Evolutionary conservation across 2,113 vertebrate species (phyloP).

Genomic region (Eptesicus fuscus): DNA sequence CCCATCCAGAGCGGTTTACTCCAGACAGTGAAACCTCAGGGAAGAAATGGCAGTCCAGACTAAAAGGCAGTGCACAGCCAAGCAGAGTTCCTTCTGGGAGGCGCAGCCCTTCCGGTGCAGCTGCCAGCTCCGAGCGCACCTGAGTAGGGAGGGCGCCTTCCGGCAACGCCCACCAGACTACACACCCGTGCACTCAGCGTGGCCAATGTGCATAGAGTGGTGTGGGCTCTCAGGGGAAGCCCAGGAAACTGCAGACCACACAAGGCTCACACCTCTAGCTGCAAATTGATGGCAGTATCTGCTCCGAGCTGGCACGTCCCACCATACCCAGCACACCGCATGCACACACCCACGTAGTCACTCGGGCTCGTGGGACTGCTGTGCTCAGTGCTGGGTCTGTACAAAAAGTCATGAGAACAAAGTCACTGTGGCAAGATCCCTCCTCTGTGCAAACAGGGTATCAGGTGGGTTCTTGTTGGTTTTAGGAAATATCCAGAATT

Average conservation of each 20-base stretch:
- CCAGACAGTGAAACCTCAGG: background rate
- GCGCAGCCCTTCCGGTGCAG: background rate
- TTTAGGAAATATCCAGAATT: constrained; percentile 61
- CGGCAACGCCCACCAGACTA: background rate
- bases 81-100: background rate
- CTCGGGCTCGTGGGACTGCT: background rate
- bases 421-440: constrained; percentile 32
- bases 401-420: constrained; percentile 45
- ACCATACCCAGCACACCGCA: background rate
- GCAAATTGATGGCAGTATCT: background rate
- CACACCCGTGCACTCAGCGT: rapidly evolving
- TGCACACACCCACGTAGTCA: background rate
- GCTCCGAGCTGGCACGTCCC: background rate
- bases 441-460: background rate
- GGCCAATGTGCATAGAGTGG: background rate
- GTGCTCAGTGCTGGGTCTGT: background rate
- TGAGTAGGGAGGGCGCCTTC: background rate
- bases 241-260: background rate
- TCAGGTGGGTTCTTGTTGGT: background rate
- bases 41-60: background rate
- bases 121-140: background rate
- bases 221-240: background rate
- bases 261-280: background rate
- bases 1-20: background rate
- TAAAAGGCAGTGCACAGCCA: background rate